A percentile compares a stretch with the other conserved stretches of the same genome.
Evolutionary conservation across 1,140 invertebrate genomes (phyloP).

Genomic region (Eriocheir sinensis): DNA sequence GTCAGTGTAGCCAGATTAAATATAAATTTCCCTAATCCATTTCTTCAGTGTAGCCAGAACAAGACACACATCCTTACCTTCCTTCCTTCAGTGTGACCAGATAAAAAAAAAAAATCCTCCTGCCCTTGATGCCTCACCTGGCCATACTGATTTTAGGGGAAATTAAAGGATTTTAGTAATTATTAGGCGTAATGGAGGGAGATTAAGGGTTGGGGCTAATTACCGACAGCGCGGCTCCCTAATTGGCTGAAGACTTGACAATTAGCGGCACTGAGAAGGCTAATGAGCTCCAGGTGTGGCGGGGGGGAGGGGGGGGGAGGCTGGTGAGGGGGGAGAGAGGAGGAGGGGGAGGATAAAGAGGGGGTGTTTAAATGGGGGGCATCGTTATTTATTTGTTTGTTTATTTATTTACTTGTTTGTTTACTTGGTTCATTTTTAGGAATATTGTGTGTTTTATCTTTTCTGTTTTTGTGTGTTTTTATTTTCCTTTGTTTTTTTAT

Average conservation of each 20-base stretch:
- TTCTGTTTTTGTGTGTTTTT: background rate
- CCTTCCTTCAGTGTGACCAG: no score
- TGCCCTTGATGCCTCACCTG: background rate
- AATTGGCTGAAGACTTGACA: constrained; percentile 59
- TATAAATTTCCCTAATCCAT: no score
- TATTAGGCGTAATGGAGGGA: constrained; percentile 37
- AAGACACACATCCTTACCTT: no score
- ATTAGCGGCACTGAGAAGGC: constrained; percentile 46
- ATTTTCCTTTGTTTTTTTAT: background rate
- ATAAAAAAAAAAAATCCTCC: background rate
- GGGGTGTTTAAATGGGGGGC: no score
- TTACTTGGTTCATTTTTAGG: background rate
- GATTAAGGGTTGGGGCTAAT: constrained; percentile 57
- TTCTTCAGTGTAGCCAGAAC: no score
- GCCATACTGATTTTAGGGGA: background rate
- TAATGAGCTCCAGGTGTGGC: background rate
- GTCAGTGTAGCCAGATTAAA: no score
- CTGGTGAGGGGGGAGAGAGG: background rate
- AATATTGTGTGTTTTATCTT: background rate
- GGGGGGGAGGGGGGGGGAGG: background rate
- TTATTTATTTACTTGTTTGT: background rate
- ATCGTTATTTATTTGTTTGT: background rate
- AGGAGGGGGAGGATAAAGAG: no score
- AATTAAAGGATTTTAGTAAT: background rate
- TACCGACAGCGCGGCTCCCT: constrained; percentile 52